Base-by-base conservation (phyloP, 30 jellyfish, hydroid and myxozoan species). In the Chrysaora quinquecirrha region DNA sequence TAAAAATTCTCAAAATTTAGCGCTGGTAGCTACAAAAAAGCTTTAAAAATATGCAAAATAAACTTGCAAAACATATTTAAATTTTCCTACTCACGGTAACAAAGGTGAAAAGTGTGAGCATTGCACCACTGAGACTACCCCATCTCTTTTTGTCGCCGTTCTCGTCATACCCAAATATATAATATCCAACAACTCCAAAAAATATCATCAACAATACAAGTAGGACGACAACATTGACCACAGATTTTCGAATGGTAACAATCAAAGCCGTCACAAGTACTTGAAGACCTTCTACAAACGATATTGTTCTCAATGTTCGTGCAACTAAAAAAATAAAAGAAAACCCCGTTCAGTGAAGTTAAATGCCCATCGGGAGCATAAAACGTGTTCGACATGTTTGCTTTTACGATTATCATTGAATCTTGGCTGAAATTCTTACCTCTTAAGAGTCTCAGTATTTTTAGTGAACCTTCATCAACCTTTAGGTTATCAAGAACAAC, bases 241-340 rank as follows among this genome's bases (percentile, higher is more conserved):
- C 97, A 3, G 97, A 89, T 19, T 89, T 83, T 2, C 95, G 93
- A 48, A 89, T 89, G 18, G 97, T 89, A 32, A 83, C 96, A 23
- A 89, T 82, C 84, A 89, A 54, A 0, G 97, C 97, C 20, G 76
- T 85, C 71, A 89, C 97, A 20, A 89, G 64, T 31, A 89, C 97
- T 83, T 89, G 97, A 38, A 89, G 64, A 22, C 97, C 97, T 69
- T 89, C 97, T 1, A 89, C 80, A 76, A 89, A 89, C 3, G 97
- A 89, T 35, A 89, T 89, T 12, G 97, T 89, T 20, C 97, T 89
- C 76, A 89, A 65, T 43, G 95, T 66, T 38, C 92, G 38, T 30
- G 87, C 77, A 24, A 88, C 97, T 89, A 56, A 1, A 48, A 58
- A 11, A 30, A 31, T 52, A 2, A 0, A 52, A 20, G 19, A 9